Evolutionary conservation across 1,140 invertebrate genomes (phyloP), one percentile per base, ranked within the genome.

Genomic region (Acromyrmex heyeri): DNA sequence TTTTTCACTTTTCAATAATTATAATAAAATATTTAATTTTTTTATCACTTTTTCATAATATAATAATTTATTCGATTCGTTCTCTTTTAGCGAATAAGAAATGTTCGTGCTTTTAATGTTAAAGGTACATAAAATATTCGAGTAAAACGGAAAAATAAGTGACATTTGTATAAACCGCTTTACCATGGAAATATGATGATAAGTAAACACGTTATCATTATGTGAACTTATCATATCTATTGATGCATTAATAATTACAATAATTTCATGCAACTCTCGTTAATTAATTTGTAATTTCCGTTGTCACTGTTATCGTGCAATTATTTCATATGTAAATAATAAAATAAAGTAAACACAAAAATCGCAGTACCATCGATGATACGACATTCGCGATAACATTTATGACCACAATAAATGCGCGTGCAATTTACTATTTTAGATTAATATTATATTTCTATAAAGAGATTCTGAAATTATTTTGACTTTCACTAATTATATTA

Each of bases 361-460:
- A 1, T 75, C 38, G 55, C 18, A 65, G 30, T 57, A 21, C 34
- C 64, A 48, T 8, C 18, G 24, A 34, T 16, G 34, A 57, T 38
- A 16, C 2, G 48, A 27, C 14, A n/a, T 55, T 62, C 12, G 27
- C 69, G 44, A 59, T 61, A 83, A 61, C 44, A 21, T 61, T 67
- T 57, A 30, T n/a, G 79, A 73, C 16, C 14, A 21, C 65, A 69
- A 73, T 61, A 82, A 82, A 21, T 55, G n/a, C 21, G 69, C 7
- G 14, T 61, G 69, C 79, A 75, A 62, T 83, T 83, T 18, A 44
- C 2, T 44, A 12, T 44, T 44, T 44, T 12, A 44, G 34, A 44
- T 44, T 44, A 44, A 44, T 44, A 44, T 44, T 44, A 44, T 44
- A 44, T 44, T 44, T 44, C 38, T 44, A 0, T 44, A 44, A 44